Conservation (phyloP, 2,888 invertebrate species). For the Anodontia alba region DNA sequence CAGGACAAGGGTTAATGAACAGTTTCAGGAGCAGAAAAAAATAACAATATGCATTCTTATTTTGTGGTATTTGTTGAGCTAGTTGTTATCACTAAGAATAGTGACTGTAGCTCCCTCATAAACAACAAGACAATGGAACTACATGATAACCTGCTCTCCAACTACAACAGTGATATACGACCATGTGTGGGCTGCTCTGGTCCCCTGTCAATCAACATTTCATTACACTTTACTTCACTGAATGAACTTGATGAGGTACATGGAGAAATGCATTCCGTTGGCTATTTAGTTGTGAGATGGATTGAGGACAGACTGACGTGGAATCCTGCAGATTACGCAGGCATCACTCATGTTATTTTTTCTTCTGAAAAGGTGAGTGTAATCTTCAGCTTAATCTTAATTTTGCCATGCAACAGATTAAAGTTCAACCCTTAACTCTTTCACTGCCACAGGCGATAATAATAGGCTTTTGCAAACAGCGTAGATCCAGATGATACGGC, state of each 20-base stretch:
- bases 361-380: constrained; percentile 25
- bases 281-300: constrained; percentile 38
- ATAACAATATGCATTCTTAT: not conserved
- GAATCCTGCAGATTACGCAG: constrained; percentile 29
- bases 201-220: constrained; percentile 25
- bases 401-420: too few species aligned
- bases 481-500: too few species aligned
- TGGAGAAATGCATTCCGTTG: constrained; percentile 35
- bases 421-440: too few species aligned
- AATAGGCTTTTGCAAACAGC: too few species aligned
- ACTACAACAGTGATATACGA: constrained; percentile 18
- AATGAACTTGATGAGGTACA: constrained; percentile 37
- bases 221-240: constrained; percentile 36
- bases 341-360: constrained; percentile 24
- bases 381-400: too few species aligned
- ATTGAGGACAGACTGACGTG: constrained; percentile 40
- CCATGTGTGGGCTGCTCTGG: not conserved
- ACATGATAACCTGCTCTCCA: constrained; percentile 1
- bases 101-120: not conserved
- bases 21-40: too few species aligned
- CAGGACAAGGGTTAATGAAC: too few species aligned
- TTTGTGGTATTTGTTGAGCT: not conserved
- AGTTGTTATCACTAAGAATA: not conserved
- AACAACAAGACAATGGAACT: constrained; percentile 25
- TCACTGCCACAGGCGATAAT: too few species aligned